Conservation (phyloP, 2,888 invertebrate genomes). For the Eupeodes luniger region DNA sequence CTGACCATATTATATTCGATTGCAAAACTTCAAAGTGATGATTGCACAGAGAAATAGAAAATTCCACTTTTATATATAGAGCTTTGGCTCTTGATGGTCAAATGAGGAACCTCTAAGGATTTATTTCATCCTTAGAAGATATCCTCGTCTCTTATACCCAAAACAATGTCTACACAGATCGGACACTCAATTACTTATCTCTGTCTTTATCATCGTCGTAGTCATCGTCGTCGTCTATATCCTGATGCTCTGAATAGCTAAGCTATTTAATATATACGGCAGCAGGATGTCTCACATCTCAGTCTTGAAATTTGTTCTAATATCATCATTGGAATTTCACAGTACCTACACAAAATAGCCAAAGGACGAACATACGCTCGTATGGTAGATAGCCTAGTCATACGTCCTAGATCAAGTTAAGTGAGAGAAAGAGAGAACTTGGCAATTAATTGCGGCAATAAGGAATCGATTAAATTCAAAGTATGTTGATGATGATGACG, state of each 20-base stretch:
- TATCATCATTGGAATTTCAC: slow-evolving; percentile 64
- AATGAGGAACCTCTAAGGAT: slow-evolving; percentile 74
- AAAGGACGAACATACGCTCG: slow-evolving; percentile 23
- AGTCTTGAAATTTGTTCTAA: slow-evolving; percentile 44
- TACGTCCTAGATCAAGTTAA: not conserved
- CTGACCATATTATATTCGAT: slow-evolving; percentile 34
- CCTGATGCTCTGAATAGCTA: not conserved
- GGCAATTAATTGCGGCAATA: slow-evolving; percentile 74
- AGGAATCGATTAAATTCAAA: slow-evolving; percentile 74
- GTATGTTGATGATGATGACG: slow-evolving; percentile 61
- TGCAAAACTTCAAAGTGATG: slow-evolving; percentile 57
- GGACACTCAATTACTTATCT: slow-evolving; percentile 72
- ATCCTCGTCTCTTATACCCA: slow-evolving; percentile 23
- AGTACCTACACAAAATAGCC: slow-evolving; percentile 47
- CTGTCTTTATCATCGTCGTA: slow-evolving; percentile 25
- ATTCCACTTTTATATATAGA: slow-evolving; percentile 33
- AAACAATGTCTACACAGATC: slow-evolving; percentile 42
- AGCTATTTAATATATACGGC: no score
- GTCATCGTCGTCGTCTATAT: not conserved
- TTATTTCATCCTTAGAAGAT: slow-evolving; percentile 55
- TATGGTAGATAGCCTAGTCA: not conserved
- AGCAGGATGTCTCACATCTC: slow-evolving; percentile 23
- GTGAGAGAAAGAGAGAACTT: slow-evolving; percentile 39
- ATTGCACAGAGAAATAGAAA: slow-evolving; percentile 65
- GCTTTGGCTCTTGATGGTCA: slow-evolving; percentile 49